Conservation (phyloP, 1,140 invertebrate genomes). For the Cephus cinctus region DNA sequence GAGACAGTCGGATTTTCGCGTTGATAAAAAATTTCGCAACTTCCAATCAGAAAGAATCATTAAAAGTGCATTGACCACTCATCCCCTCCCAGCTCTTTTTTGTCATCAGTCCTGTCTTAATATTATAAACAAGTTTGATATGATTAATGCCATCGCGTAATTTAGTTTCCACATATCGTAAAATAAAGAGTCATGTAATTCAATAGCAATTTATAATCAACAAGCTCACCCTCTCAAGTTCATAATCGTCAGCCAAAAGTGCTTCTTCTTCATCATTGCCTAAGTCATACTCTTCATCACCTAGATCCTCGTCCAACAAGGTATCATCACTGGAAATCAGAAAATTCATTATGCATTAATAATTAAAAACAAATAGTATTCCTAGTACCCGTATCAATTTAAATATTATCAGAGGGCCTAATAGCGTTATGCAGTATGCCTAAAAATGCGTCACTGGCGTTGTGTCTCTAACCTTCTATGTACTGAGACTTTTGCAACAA, state of each 20-base stretch:
- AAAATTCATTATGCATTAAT: conserved; percentile 12
- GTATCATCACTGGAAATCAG: conserved; percentile 45
- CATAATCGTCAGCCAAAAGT: conserved; percentile 53
- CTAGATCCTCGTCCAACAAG: conserved; percentile 52
- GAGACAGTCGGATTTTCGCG: too few species aligned
- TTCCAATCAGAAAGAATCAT: too few species aligned
- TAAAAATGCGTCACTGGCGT: too few species aligned
- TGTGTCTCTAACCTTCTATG: too few species aligned
- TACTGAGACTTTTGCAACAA: neutral
- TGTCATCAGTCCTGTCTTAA: neutral
- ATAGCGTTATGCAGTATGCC: too few species aligned
- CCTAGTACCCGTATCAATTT: too few species aligned
- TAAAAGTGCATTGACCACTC: too few species aligned
- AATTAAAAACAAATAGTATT: conserved; percentile 4
- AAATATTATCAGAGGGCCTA: too few species aligned
- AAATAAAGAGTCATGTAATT: conserved; percentile 11
- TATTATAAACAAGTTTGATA: too few species aligned
- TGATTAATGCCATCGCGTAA: too few species aligned
- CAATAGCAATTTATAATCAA: conserved; percentile 3
- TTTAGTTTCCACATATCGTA: neutral
- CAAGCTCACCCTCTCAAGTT: conserved; percentile 51
- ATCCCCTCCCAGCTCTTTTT: neutral
- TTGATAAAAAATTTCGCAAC: too few species aligned
- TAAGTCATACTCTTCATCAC: conserved; percentile 52
- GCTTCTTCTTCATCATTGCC: conserved; percentile 56